Evolutionary conservation across 2,113 vertebrate genomes (phyloP).

Genomic region (Sander lucioperca): DNA sequence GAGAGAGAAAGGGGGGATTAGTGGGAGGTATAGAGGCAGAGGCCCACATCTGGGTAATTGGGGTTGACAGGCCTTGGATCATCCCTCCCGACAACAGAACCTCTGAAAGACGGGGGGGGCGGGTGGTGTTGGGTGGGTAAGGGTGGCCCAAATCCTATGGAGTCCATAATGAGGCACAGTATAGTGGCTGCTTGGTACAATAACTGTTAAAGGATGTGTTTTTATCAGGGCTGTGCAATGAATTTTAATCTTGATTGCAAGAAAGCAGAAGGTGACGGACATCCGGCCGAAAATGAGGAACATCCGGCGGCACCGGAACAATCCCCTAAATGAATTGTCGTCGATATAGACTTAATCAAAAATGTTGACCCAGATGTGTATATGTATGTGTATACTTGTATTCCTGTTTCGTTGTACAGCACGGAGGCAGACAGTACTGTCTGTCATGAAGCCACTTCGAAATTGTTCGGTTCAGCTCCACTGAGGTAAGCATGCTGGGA

Average conservation of each 20-base stretch:
- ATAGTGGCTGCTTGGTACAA: not conserved
- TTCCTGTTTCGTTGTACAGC: not conserved
- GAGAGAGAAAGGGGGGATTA: constrained; percentile 52
- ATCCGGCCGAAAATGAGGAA: too few species aligned
- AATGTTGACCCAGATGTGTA: constrained; percentile 36
- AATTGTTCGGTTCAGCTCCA: constrained; percentile 39
- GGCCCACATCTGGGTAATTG: constrained; percentile 76
- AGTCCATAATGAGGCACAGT: constrained; percentile 12
- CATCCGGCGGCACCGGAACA: too few species aligned
- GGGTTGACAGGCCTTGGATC: constrained; percentile 75
- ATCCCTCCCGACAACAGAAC: constrained; percentile 64
- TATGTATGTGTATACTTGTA: constrained; percentile 10
- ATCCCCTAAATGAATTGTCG: too few species aligned
- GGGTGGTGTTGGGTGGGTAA: too few species aligned
- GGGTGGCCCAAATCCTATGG: not conserved
- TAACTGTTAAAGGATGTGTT: not conserved
- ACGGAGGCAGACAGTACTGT: constrained; percentile 29
- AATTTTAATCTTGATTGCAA: too few species aligned
- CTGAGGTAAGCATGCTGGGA: constrained; percentile 50
- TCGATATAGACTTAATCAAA: not conserved
- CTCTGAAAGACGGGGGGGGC: constrained; percentile 42
- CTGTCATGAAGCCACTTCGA: constrained; percentile 37
- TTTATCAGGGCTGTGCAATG: too few species aligned
- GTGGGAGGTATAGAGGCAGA: constrained; percentile 52
- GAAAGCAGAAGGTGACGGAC: too few species aligned